phyloP scores from a whole-genome alignment of 2,888 invertebrate genomes.

The Muscina levida region DNA sequence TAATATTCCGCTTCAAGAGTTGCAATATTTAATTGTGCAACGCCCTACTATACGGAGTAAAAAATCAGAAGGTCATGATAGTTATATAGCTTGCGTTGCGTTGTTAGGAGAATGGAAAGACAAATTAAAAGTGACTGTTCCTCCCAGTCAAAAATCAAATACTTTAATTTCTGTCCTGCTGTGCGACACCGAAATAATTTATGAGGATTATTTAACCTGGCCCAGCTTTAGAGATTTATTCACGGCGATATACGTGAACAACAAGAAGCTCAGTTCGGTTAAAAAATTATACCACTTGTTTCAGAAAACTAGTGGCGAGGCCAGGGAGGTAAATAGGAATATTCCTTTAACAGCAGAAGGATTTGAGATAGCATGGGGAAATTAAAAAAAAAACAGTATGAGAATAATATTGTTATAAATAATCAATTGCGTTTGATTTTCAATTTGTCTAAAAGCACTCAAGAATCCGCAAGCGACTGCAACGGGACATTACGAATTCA shows the following conservation, averaged over 20 bases:
- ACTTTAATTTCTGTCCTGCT: not conserved
- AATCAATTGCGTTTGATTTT: conserved; percentile 14
- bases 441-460: not conserved
- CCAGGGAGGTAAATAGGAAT: not conserved
- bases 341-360: not conserved
- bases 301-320: conserved; percentile 19
- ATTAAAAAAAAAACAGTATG: conserved; percentile 1
- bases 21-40: no score
- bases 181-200: not conserved
- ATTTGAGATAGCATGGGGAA: conserved; percentile 27
- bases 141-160: not conserved
- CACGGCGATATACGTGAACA: conserved; percentile 6
- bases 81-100: not conserved
- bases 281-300: conserved; percentile 24
- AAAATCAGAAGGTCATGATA: not conserved
- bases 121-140: not conserved
- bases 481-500: conserved; percentile 16
- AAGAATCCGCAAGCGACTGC: conserved; percentile 21
- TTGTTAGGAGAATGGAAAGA: not conserved
- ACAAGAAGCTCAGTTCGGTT: not conserved
- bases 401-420: conserved; percentile 16
- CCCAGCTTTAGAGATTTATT: no score
- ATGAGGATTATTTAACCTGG: not conserved
- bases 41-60: not conserved
- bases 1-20: no score